Percentiles rank a stretch among this genome's conserved stretches.
Conservation (phyloP, 2,797 vertebrate species). For the Rachycentron canadum region DNA sequence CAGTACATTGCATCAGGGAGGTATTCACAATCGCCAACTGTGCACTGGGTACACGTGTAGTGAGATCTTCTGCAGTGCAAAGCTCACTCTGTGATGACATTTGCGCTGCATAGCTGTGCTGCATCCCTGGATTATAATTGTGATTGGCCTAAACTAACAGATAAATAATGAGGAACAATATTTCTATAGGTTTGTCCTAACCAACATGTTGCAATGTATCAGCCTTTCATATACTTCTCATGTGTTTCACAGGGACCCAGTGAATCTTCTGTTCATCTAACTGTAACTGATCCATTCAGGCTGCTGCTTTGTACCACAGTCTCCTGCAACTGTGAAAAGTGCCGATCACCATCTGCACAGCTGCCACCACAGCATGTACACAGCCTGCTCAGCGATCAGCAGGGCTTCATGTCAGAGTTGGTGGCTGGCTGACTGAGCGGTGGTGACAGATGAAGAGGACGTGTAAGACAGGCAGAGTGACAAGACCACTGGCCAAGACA, state of each 20-base stretch:
- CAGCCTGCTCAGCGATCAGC: constrained; percentile 52
- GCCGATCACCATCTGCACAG: constrained; percentile 60
- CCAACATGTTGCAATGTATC: constrained; percentile 1
- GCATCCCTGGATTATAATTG: constrained; percentile 6
- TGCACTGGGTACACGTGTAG: constrained; percentile 22
- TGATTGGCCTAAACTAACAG: constrained; percentile 3
- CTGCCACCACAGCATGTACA: constrained; percentile 47
- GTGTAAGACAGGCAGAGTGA: constrained; percentile 48
- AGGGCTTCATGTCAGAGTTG: constrained; percentile 41
- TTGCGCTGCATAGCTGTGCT: constrained; percentile 5
- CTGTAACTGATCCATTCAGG: constrained; percentile 58
- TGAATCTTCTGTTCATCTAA: constrained; percentile 47
- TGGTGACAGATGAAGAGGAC: constrained; percentile 40
- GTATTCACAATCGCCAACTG: constrained; percentile 37
- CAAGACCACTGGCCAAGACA: constrained; percentile 27
- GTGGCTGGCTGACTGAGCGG: constrained; percentile 46
- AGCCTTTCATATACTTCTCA: not conserved
- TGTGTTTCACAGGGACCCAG: constrained; percentile 19
- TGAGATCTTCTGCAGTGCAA: constrained; percentile 26
- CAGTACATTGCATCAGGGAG: constrained; percentile 58
- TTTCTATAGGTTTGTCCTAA: constrained; percentile 2
- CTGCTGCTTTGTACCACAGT: constrained; percentile 50
- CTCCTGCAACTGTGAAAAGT: constrained; percentile 48
- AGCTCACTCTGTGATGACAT: constrained; percentile 19
- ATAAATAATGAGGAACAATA: constrained; percentile 6